phyloP scores from a whole-genome alignment of 1,140 invertebrate genomes.

The Epicauta chinensis region DNA sequence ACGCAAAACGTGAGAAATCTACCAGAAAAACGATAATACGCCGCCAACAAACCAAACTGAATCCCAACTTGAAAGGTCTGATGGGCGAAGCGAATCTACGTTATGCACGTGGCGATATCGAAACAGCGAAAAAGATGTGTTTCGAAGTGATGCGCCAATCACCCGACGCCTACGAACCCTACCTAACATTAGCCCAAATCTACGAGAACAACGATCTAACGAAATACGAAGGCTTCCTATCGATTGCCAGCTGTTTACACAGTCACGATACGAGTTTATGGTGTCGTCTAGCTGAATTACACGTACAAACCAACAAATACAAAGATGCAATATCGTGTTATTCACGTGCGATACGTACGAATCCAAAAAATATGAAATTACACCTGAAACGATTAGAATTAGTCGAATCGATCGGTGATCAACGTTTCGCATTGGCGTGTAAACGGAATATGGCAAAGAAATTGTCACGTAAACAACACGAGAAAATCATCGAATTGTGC shows the following conservation, averaged over 20 bases:
- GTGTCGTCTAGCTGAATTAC: conserved; percentile 74
- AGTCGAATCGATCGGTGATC: conserved; percentile 27
- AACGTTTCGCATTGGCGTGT: conserved; percentile 39
- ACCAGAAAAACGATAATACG: neutral
- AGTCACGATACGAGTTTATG: conserved; percentile 77
- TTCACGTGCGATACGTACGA: conserved; percentile 66
- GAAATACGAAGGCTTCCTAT: conserved; percentile 79
- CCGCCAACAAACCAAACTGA: conserved; percentile 48
- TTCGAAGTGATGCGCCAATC: conserved; percentile 73
- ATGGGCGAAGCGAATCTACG: conserved; percentile 93
- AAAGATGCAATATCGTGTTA: conserved; percentile 78
- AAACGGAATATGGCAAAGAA: conserved; percentile 67
- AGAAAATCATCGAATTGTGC: conserved; percentile 66
- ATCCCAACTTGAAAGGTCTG: conserved; percentile 64
- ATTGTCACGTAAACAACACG: conserved; percentile 51
- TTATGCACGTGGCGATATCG: conserved; percentile 74
- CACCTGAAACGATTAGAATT: conserved; percentile 64
- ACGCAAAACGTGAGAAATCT: too few species aligned
- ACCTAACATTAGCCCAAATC: conserved; percentile 82
- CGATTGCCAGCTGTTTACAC: conserved; percentile 82
- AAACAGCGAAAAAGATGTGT: conserved; percentile 81
- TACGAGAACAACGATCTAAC: conserved; percentile 79
- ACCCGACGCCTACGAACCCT: conserved; percentile 81
- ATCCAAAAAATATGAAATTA: conserved; percentile 60
- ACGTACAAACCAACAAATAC: conserved; percentile 63